These are phyloP conservation scores for Phacellophora camtschatica DNA, from an alignment of 30 jellyfish, hydroid and myxozoan species.

Conservation along the genomic window DNA sequence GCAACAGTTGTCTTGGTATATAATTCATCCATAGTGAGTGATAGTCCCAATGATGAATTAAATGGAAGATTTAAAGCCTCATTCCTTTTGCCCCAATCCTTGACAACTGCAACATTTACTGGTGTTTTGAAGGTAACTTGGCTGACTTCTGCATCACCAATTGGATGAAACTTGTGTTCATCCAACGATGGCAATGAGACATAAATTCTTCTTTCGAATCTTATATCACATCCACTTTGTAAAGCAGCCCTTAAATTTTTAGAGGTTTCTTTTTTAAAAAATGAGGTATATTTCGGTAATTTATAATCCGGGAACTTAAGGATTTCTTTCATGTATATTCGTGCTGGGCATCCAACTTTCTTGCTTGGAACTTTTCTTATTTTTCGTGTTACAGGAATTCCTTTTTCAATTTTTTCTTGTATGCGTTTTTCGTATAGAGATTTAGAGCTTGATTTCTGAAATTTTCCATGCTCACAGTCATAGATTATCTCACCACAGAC, in stretches of 20 bases:
- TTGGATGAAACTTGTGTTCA: slow-evolving; percentile 37
- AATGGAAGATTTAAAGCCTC: slow-evolving; percentile 84
- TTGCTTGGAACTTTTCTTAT: slow-evolving; percentile 19
- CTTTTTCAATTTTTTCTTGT: slow-evolving; percentile 25
- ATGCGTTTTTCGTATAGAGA: slow-evolving; percentile 18
- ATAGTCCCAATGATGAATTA: slow-evolving; percentile 91
- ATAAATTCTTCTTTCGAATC: slow-evolving; percentile 24
- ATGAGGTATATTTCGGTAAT: slow-evolving; percentile 18
- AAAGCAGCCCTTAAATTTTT: slow-evolving; percentile 8
- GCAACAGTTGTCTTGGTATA: slow-evolving; percentile 73
- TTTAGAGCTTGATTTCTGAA: slow-evolving; percentile 14
- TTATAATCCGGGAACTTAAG: slow-evolving; percentile 22
- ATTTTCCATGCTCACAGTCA: slow-evolving; percentile 54
- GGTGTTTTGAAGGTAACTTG: slow-evolving; percentile 84
- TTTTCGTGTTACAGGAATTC: slow-evolving; percentile 27
- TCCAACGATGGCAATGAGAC: slow-evolving; percentile 31
- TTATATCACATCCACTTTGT: slow-evolving; percentile 1
- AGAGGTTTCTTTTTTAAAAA: slow-evolving; percentile 17
- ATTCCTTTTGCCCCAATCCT: slow-evolving; percentile 97
- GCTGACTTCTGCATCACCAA: slow-evolving; percentile 53
- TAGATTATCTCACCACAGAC: slow-evolving; percentile 48
- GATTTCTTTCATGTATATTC: slow-evolving; percentile 36
- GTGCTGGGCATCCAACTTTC: slow-evolving; percentile 55
- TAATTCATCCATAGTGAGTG: slow-evolving; percentile 79
- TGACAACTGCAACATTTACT: slow-evolving; percentile 94